phyloP scores from a whole-genome alignment of 2,888 invertebrate species.

The Trachelus iudaicus region DNA sequence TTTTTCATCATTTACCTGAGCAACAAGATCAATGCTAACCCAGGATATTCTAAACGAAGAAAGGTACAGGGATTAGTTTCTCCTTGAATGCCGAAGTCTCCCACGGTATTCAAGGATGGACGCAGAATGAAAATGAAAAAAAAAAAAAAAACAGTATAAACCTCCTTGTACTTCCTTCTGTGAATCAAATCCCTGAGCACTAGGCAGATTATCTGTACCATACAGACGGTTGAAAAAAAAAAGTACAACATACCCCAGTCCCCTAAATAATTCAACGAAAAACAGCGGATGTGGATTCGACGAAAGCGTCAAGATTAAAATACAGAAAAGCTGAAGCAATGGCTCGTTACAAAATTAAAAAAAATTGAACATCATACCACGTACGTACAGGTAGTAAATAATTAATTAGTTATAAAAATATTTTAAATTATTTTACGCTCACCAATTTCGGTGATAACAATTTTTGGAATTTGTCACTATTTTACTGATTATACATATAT shows the following conservation, averaged over 20 bases:
- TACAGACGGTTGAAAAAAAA: neutral
- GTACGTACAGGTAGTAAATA: too few relatives aligned
- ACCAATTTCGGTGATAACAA: neutral
- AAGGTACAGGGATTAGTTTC: neutral
- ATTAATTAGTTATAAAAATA: too few relatives aligned
- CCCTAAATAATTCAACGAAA: neutral
- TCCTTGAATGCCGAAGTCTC: neutral
- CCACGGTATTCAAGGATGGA: neutral
- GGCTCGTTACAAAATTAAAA: neutral
- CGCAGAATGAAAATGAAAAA: neutral
- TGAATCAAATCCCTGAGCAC: too few relatives aligned
- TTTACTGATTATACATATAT: neutral
- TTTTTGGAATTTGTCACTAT: neutral
- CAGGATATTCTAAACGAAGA: neutral
- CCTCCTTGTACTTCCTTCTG: neutral
- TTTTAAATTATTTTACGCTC: neutral
- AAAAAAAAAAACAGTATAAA: too few relatives aligned
- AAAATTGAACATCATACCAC: neutral
- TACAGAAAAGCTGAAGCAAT: too few relatives aligned
- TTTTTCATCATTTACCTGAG: neutral
- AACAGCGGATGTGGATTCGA: neutral
- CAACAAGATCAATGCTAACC: neutral
- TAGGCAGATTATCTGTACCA: neutral
- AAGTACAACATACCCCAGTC: neutral
- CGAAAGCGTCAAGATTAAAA: neutral